These are phyloP conservation scores for Diacarnus erythraeanus DNA, from an alignment of 37 sponge, comb jelly and placozoan genomes.

Conservation along the genomic window DNA sequence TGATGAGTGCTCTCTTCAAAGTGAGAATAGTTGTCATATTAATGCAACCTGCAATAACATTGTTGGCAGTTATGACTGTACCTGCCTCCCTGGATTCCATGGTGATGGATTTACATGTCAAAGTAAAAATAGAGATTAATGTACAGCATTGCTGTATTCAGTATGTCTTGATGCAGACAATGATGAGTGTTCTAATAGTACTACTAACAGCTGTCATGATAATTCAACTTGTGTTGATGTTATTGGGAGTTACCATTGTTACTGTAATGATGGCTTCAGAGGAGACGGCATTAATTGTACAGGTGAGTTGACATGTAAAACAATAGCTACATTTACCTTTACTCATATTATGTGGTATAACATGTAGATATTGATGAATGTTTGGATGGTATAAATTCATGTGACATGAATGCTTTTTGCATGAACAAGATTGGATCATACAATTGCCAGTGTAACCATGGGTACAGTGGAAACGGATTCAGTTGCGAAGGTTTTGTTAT, in stretches of 20 bases:
- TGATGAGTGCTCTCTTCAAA: constrained; percentile 27
- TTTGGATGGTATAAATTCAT: not conserved
- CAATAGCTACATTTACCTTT: not conserved
- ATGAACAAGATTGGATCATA: not conserved
- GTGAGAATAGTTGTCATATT: not conserved
- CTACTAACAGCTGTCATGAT: constrained; percentile 13
- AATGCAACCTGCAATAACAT: constrained; percentile 23
- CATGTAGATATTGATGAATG: not conserved
- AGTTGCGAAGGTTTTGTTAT: not conserved
- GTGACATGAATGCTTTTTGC: not conserved
- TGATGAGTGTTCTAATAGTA: constrained; percentile 6
- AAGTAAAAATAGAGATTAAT: too few relatives aligned
- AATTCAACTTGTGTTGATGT: constrained; percentile 30
- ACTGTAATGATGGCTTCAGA: constrained; percentile 38
- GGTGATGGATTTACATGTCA: constrained; percentile 17
- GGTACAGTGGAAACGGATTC: not conserved
- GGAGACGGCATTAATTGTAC: constrained; percentile 27
- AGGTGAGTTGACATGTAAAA: not conserved
- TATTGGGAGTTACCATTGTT: constrained; percentile 40
- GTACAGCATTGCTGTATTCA: too few relatives aligned
- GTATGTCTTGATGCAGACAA: not conserved
- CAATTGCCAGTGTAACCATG: not conserved
- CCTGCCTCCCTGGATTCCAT: constrained; percentile 1
- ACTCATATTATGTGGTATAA: too few relatives aligned
- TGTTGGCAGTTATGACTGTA: constrained; percentile 8